A percentile compares a stretch with the other conserved stretches of the same genome.
phyloP scores from a whole-genome alignment of 2,888 invertebrate species.

The Agelastica alni region DNA sequence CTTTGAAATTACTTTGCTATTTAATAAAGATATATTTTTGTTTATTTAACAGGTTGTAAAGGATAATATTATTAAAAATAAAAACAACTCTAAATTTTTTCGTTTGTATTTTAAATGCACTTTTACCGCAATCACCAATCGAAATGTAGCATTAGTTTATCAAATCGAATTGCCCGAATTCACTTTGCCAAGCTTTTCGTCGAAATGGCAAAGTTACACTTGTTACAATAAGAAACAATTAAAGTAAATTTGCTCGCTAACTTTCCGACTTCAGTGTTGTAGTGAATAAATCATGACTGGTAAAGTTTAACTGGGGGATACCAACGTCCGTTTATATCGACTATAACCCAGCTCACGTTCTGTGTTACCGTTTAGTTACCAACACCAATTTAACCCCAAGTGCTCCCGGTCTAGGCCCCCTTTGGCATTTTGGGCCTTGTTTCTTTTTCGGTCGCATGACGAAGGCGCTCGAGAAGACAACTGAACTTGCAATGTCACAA shows the following conservation, averaged over 20 bases:
- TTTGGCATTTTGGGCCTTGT: not conserved
- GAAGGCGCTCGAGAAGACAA: too few species aligned
- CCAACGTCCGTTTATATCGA: constrained; percentile 34
- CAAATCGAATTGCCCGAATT: constrained; percentile 13
- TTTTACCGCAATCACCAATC: constrained; percentile 14
- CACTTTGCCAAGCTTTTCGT: constrained; percentile 12
- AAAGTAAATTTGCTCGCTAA: constrained; percentile 21
- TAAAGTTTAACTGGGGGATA: constrained; percentile 32
- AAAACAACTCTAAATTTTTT: not conserved
- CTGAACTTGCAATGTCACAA: too few species aligned
- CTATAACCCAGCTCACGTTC: constrained; percentile 16
- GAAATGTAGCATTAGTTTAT: constrained; percentile 14
- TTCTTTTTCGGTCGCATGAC: too few species aligned
- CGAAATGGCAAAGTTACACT: constrained; percentile 16
- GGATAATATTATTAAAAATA: too few species aligned
- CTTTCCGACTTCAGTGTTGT: constrained; percentile 18
- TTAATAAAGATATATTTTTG: too few species aligned
- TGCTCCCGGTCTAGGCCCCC: not conserved
- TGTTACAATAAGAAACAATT: constrained; percentile 23
- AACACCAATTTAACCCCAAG: constrained; percentile 7
- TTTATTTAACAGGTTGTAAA: too few species aligned
- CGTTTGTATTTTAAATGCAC: constrained; percentile 5
- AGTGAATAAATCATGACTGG: constrained; percentile 25
- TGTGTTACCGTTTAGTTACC: constrained; percentile 15
- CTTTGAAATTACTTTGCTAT: too few species aligned